A percentile compares a stretch with the other conserved stretches of the same genome.
Conservation (phyloP, 1,140 invertebrate genomes). For the Apis cerana region DNA sequence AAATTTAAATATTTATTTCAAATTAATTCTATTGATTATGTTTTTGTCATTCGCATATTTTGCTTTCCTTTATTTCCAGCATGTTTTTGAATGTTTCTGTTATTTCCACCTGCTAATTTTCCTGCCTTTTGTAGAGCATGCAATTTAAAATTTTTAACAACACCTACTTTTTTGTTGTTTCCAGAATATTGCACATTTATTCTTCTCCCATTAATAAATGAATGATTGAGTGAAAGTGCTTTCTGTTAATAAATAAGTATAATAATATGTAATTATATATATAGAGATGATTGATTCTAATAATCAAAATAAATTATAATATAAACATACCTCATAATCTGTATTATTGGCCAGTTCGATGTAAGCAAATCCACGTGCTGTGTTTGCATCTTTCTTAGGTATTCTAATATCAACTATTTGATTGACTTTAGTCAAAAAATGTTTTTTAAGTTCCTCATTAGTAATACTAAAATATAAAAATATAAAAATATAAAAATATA, state of each 20-base stretch:
- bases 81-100: background rate
- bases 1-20: slow-evolving; percentile 3
- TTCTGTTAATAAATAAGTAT: slow-evolving; percentile 76
- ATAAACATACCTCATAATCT: slow-evolving; percentile 78
- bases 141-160: slow-evolving; percentile 80
- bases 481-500: slow-evolving; percentile 1
- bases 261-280: slow-evolving; percentile 19
- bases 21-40: slow-evolving; percentile 35
- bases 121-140: slow-evolving; percentile 78
- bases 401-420: slow-evolving; percentile 77
- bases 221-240: slow-evolving; percentile 79
- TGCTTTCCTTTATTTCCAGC: slow-evolving; percentile 7
- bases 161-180: slow-evolving; percentile 68
- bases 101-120: slow-evolving; percentile 73
- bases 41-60: background rate
- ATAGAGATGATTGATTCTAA: slow-evolving; percentile 21
- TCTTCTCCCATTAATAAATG: slow-evolving; percentile 75
- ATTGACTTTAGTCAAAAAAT: slow-evolving; percentile 78
- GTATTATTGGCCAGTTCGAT: slow-evolving; percentile 76
- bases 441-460: slow-evolving; percentile 76
- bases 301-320: slow-evolving; percentile 2
- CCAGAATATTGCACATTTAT: slow-evolving; percentile 79
- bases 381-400: slow-evolving; percentile 70
- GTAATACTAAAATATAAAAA: slow-evolving; percentile 69
- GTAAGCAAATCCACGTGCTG: slow-evolving; percentile 78